Base-by-base conservation (phyloP, 2,113 vertebrate genomes). In the Festucalex cinctus region DNA sequence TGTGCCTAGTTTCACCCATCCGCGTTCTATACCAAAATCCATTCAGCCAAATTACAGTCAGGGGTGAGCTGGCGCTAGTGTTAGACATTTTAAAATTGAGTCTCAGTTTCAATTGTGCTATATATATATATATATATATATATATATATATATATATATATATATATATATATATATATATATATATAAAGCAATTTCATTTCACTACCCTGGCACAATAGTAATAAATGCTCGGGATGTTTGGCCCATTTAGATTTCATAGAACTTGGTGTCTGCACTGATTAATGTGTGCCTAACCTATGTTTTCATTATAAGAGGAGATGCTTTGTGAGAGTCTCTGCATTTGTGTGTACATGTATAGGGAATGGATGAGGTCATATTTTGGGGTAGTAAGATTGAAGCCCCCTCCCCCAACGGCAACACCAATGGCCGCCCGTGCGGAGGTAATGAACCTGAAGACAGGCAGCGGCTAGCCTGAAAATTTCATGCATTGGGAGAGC, bases 401-500 rank as follows among this genome's bases (percentile, higher is more conserved):
- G 80, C 81, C 22, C 78, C 77, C 26, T 78, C 76, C n/a, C 8
- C 22, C 20, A 19, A 1, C 48, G 0, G 5, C 43, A 46, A 46
- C 16, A 54, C 22, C 12, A 76, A 65, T 85, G 77, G 77, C 84
- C 69, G 88, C n/a, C 79, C 70, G 70, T 84, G 85, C 88, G 83
- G 76, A 85, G 89, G 89, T 91, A 92, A 92, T 91, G 90, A 90
- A 91, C 88, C 89, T 86, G 78, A 85, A 83, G 88, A 92, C 89
- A 91, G 81, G 86, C 85, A 84, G 83, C 72, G 70, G 83, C 87
- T 74, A 80, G 84, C 82, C 83, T 88, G 89, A 90, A 91, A 39
- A 92, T 89, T 86, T 90, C 87, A 90, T 90, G 88, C 91, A 90
- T 89, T 89, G 85, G 76, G 82, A 82, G 66, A 80, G 78, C 56